Conservation (phyloP, 2,888 invertebrate species). For the Caenorhabditis sinica region DNA sequence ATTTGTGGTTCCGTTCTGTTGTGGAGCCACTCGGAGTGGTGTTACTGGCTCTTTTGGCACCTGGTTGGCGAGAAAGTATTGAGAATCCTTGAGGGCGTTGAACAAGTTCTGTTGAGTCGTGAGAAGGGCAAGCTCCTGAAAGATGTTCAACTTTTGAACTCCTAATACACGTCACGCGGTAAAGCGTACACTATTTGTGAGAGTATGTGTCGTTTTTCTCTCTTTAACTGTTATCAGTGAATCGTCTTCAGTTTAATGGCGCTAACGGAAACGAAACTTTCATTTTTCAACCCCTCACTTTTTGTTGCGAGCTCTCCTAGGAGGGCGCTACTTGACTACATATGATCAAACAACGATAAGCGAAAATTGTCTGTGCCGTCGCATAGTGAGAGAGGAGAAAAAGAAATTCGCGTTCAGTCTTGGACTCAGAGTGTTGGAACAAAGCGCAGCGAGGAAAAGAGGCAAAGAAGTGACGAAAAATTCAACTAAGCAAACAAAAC, state of each 20-base stretch:
- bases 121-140: conserved; percentile 45
- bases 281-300: conserved; percentile 31
- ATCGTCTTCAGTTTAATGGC: conserved; percentile 21
- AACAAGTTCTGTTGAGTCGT: conserved; percentile 28
- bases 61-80: conserved; percentile 21
- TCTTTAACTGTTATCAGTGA: conserved; percentile 23
- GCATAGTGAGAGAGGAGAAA: background rate
- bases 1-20: conserved; percentile 36
- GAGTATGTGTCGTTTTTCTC: conserved; percentile 28
- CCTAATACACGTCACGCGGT: conserved; percentile 25
- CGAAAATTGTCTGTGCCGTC: conserved; percentile 52
- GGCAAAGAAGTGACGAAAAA: conserved; percentile 59
- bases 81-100: conserved; percentile 50
- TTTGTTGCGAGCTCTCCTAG: conserved; percentile 14
- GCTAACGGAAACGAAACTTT: conserved; percentile 26
- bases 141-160: conserved; percentile 34
- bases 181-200: conserved; percentile 17
- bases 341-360: conserved; percentile 63
- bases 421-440: conserved; percentile 55
- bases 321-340: conserved; percentile 56
- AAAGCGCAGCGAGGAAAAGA: conserved; percentile 50
- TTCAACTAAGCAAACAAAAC: conserved; percentile 64
- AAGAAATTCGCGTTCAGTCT: conserved; percentile 47
- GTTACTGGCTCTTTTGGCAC: conserved; percentile 18
- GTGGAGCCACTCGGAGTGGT: conserved; percentile 26